phyloP scores from a whole-genome alignment of 2,797 vertebrate species.

The Lithobates pipiens region DNA sequence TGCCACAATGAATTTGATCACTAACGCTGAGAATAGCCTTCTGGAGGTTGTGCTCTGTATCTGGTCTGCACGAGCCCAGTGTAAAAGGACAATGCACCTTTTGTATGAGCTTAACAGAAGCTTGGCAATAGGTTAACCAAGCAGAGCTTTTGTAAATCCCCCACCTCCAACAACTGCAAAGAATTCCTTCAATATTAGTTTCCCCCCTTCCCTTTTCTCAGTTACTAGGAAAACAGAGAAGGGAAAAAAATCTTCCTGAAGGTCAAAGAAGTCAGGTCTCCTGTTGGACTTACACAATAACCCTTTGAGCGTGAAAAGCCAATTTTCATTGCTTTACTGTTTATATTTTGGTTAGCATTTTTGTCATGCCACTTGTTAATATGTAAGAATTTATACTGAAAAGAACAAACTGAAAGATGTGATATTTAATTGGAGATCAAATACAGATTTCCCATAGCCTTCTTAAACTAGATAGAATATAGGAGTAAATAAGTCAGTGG shows the following conservation, averaged over 20 bases:
- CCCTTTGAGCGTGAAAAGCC: constrained; percentile 54
- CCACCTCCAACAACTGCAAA: constrained; percentile 56
- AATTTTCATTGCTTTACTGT: constrained; percentile 45
- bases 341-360: constrained; percentile 32
- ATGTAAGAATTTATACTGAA: constrained; percentile 25
- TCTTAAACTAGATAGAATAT: too few species aligned
- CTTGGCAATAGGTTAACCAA: constrained; percentile 48
- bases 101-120: constrained; percentile 42
- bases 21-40: not conserved
- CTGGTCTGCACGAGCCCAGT: constrained; percentile 26
- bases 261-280: constrained; percentile 43
- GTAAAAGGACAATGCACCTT: constrained; percentile 8
- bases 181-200: constrained; percentile 51
- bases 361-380: constrained; percentile 21
- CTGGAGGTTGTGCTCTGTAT: constrained; percentile 9
- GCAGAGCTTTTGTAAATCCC: constrained; percentile 18
- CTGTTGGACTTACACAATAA: constrained; percentile 59
- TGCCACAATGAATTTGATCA: constrained; percentile 23
- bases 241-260: constrained; percentile 53
- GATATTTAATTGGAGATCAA: too few species aligned
- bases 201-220: constrained; percentile 41
- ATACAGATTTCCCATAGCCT: too few species aligned
- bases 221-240: constrained; percentile 48
- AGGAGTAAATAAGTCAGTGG: too few species aligned
- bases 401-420: not conserved